Evolutionary conservation across 2,888 invertebrate genomes (phyloP), one percentile per base, ranked within the genome.

Genomic region (Siphlonurus alternatus): DNA sequence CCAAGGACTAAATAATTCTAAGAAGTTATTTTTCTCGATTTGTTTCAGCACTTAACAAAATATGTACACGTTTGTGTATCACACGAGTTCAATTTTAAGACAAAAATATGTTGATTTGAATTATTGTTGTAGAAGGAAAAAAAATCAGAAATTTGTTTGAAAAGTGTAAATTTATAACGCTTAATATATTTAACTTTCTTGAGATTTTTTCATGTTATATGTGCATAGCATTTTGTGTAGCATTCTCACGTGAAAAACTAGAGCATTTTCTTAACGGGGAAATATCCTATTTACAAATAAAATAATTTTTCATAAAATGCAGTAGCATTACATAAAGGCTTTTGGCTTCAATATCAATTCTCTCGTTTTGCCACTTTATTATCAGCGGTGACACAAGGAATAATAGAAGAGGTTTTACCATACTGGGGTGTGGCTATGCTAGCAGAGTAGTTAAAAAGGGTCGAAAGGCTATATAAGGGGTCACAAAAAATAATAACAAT

Each of bases 401-500:
- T 38, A 38, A 38, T 10, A 15, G 15, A 38, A 38, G 5, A 38
- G 15, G 5, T 10, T 15, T 38, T 15, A 15, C 38, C 5, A 38
- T 38, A 38, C 5, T 38, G 38, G 38, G 38, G 38, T 38, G 38
- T 38, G 38, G 38, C 38, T 38, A 15, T 38, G 15, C 38, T n/a
- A n/a, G n/a, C 38, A 38, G 15, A 38, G 38, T 38, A 38, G 38
- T 38, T 38, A n/a, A 56, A 56, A 56, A 56, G 56, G 56, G 56
- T 56, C 56, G 56, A 20, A 22, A n/a, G 56, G 56, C 19, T 38
- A 38, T 15, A 20, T n/a, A n/a, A n/a, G 56, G 56, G 56, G 56
- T 56, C 56, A 22, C 56, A 56, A 56, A 56, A 56, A 56, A 56
- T 56, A 56, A 56, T 56, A 22, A 22, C 56, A 56, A 56, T 56